Evolutionary conservation across 2,888 invertebrate genomes (phyloP).

Genomic region (Chloroclysta siterata): DNA sequence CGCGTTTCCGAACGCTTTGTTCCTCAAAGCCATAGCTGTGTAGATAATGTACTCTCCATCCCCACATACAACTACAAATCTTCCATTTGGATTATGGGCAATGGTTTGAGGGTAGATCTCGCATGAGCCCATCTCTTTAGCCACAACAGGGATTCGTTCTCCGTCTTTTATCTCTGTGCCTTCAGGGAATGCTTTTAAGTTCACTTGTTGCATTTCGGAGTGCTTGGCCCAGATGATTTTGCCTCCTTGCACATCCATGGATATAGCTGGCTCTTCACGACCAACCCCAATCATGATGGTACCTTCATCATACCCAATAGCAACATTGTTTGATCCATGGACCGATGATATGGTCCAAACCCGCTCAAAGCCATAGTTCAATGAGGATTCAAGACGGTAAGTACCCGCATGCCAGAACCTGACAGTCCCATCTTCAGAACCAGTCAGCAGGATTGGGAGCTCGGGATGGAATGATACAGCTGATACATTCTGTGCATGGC

Average conservation of each 20-base stretch:
- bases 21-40: constrained; percentile 99
- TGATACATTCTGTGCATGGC: constrained; percentile 98
- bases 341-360: constrained; percentile 98
- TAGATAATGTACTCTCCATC: constrained; percentile 99
- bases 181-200: constrained; percentile 93
- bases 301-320: constrained; percentile 98
- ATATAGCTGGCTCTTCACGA: constrained; percentile 99
- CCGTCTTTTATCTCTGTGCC: constrained; percentile 93
- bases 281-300: constrained; percentile 98
- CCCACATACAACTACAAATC: constrained; percentile 97
- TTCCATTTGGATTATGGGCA: constrained; percentile 98
- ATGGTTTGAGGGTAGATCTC: constrained; percentile 99
- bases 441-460: constrained; percentile 97
- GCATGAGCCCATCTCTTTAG: constrained; percentile 99
- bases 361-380: constrained; percentile 99
- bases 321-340: constrained; percentile 98
- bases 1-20: constrained; percentile 99
- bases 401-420: constrained; percentile 99
- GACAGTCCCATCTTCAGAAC: constrained; percentile 99
- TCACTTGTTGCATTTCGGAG: constrained; percentile 98
- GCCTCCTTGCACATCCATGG: constrained; percentile 99
- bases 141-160: constrained; percentile 95
- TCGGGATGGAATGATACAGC: constrained; percentile 99
- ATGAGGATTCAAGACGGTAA: constrained; percentile 96
- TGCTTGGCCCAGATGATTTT: constrained; percentile 99